phyloP scores from a whole-genome alignment of 2,113 vertebrate species.

The Oreochromis niloticus region DNA sequence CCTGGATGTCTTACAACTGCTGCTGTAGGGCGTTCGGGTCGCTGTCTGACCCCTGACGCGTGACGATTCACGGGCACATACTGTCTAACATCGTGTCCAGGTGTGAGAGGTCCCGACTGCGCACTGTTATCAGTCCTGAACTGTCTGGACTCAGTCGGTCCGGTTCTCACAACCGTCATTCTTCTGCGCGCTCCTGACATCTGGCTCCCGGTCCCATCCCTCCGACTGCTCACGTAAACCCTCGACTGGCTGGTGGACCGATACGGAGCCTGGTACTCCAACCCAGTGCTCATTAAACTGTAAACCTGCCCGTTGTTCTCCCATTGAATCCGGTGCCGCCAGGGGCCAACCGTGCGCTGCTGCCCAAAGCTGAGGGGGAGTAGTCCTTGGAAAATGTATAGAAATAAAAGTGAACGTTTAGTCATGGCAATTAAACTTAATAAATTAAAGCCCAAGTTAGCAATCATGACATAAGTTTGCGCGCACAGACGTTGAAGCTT shows the following conservation, averaged over 20 bases:
- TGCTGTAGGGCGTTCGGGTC: neutral
- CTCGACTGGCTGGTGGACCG: conserved; percentile 50
- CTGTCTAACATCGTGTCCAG: neutral
- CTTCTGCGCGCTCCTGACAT: conserved; percentile 9
- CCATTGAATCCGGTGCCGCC: conserved; percentile 73
- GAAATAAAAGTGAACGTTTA: conserved; percentile 38
- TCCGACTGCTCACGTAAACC: conserved; percentile 45
- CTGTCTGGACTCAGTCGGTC: conserved; percentile 2
- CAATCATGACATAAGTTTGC: neutral
- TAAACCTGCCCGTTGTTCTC: conserved; percentile 72
- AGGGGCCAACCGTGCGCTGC: conserved; percentile 44
- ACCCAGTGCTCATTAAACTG: conserved; percentile 74
- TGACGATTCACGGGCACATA: neutral
- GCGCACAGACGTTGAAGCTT: neutral
- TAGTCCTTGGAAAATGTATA: conserved; percentile 55
- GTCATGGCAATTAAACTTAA: conserved; percentile 51
- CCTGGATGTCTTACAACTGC: conserved; percentile 1
- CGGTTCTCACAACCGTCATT: neutral
- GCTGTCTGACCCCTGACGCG: conserved; percentile 36
- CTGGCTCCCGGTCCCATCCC: conserved; percentile 14
- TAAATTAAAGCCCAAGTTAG: neutral
- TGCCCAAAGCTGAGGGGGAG: conserved; percentile 41
- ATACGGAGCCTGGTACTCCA: conserved; percentile 63
- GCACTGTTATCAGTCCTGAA: neutral
- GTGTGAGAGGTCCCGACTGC: neutral